phyloP scores from a whole-genome alignment of 1,140 invertebrate species.

The Luehdorfia chinensis region DNA sequence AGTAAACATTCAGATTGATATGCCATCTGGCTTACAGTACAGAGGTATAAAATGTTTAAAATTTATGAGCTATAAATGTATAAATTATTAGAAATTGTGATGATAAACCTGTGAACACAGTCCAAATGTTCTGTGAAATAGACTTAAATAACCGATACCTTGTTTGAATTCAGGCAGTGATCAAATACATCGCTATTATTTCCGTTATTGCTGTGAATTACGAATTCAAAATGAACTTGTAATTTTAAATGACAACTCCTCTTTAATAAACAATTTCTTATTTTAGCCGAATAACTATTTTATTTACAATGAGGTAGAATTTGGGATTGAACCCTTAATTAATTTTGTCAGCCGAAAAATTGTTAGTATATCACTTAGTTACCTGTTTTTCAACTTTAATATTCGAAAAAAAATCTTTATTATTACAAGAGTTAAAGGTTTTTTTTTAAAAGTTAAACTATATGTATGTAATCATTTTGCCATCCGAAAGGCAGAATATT shows the following conservation, averaged over 20 bases:
- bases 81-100: constrained; percentile 33
- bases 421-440: no score
- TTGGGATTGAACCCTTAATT: constrained; percentile 48
- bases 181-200: constrained; percentile 34
- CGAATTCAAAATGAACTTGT: constrained; percentile 37
- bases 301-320: constrained; percentile 74
- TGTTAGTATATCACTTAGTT: no score
- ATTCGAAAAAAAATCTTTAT: no score
- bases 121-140: constrained; percentile 22
- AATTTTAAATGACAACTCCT: constrained; percentile 32
- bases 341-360: constrained; percentile 50
- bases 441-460: no score
- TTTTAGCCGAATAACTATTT: constrained; percentile 63
- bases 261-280: constrained; percentile 38
- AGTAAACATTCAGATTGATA: no score
- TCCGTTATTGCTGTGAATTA: constrained; percentile 62
- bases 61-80: constrained; percentile 28
- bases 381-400: no score
- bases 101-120: constrained; percentile 23
- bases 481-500: no score
- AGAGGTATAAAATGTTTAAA: constrained; percentile 22
- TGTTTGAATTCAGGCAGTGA: constrained; percentile 51
- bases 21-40: constrained; percentile 4
- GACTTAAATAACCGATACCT: constrained; percentile 26
- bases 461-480: no score